Base-by-base conservation (phyloP, 2,888 invertebrate genomes). In the Dryadula phaetusa region DNA sequence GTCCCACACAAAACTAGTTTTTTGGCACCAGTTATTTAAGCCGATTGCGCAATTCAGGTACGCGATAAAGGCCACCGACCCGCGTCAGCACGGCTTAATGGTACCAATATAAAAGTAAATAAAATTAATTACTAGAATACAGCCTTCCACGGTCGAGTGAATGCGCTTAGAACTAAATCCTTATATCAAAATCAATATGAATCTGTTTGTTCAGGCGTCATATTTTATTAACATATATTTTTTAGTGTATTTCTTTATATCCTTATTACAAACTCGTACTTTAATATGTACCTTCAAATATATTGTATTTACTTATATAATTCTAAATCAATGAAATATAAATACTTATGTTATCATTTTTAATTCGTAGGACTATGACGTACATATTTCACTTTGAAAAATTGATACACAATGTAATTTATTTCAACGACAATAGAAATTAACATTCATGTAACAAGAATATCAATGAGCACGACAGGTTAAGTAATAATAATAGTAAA, bases 1-100 rank as follows among this genome's bases (percentile, higher is more conserved):
- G 78, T 82, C 85, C 82, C 84, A 84, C 85, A 82, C 87, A 84
- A 82, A 86, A 86, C 89, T 87, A 86, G 88, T 90, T 90, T 91
- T 89, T 90, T 88, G 84, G 86, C 88, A 83, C 78, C 82, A 78
- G 80, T 81, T 85, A 87, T 89, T 87, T 85, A 76, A 79, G 80
- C 77, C 77, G 84, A 82, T 91, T 91, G 84, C 87, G 89, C 85
- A 92, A 91, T 78, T 66, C 80, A 82, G 83, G 82, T 83, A 83
- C 82, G 74, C 77, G 70, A 70, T 69, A 58, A 71, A 77, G 80
- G 80, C 76, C 78, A 85, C 88, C 87, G 84, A 88, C 87, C 82
- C 84, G 87, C 66, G 75, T 69, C 73, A 75, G 70, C 73, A 64
- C 62, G 72, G 73, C 77, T 78, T 85, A 85, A 87, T 88, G 84